Evolutionary conservation across 2,797 vertebrate species (phyloP).

Genomic region (Peromyscus aztecus): DNA sequence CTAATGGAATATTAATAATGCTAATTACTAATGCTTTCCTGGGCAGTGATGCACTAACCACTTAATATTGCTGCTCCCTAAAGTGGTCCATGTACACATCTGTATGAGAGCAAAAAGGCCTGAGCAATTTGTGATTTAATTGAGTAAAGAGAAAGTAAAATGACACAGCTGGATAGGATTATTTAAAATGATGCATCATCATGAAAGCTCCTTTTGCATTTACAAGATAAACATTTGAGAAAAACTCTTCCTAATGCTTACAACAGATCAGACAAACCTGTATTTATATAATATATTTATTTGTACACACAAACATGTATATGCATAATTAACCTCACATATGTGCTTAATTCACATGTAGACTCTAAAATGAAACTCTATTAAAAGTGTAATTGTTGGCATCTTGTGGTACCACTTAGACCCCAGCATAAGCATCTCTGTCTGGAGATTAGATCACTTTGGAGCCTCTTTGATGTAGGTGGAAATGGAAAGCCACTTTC

Average conservation of each 20-base stretch:
- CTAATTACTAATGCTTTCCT: constrained; percentile 47
- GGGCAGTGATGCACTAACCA: neutral
- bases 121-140: neutral
- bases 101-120: neutral
- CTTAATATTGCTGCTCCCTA: neutral
- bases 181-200: neutral
- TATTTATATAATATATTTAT: neutral
- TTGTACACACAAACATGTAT: neutral
- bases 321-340: neutral
- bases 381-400: neutral
- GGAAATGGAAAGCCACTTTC: constrained; percentile 9
- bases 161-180: neutral
- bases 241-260: neutral
- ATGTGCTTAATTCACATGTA: neutral
- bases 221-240: neutral
- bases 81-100: neutral
- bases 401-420: neutral
- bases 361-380: neutral
- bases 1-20: constrained; percentile 64
- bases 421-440: neutral
- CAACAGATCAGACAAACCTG: neutral
- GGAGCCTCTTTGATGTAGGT: neutral
- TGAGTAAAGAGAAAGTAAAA: constrained; percentile 5
- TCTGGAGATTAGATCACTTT: neutral
- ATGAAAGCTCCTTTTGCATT: constrained; percentile 33